These are phyloP conservation scores for Oligia latruncula DNA, from an alignment of 2,888 invertebrate species.

Conservation along the genomic window DNA sequence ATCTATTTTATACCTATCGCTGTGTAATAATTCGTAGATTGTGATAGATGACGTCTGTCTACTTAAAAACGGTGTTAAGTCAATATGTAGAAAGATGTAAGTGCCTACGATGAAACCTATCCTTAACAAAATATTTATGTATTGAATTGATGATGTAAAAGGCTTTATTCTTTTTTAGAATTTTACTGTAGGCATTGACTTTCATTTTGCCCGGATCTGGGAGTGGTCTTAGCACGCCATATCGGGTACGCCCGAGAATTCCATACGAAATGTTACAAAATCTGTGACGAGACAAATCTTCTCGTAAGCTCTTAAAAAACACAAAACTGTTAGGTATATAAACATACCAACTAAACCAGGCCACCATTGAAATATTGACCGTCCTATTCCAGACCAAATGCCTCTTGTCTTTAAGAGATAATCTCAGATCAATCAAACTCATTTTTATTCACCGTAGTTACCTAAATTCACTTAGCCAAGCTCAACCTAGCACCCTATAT, in stretches of 20 bases:
- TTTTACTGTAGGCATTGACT: conserved; percentile 11
- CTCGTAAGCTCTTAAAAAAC: not conserved
- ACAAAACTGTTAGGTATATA: not conserved
- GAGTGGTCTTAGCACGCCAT: conserved; percentile 4
- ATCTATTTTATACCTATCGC: conserved; percentile 12
- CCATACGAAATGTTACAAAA: not conserved
- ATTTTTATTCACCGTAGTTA: not conserved
- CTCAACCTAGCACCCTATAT: no score
- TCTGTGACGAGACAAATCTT: not conserved
- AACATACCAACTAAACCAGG: not conserved
- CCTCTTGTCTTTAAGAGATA: no score
- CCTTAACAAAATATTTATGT: conserved; percentile 31
- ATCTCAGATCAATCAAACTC: not conserved
- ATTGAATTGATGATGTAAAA: conserved; percentile 29
- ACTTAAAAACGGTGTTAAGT: conserved; percentile 23
- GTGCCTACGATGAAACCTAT: conserved; percentile 12
- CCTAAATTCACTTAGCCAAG: no score
- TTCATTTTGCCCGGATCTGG: conserved; percentile 36
- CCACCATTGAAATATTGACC: not conserved
- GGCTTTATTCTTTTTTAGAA: not conserved
- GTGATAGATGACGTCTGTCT: conserved; percentile 28
- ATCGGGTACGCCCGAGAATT: not conserved
- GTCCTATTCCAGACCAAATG: no score
- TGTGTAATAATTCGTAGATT: conserved; percentile 36
- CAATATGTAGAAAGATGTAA: conserved; percentile 35